Base-by-base conservation (phyloP, 2,888 invertebrate genomes). In the Sturmia bella region DNA sequence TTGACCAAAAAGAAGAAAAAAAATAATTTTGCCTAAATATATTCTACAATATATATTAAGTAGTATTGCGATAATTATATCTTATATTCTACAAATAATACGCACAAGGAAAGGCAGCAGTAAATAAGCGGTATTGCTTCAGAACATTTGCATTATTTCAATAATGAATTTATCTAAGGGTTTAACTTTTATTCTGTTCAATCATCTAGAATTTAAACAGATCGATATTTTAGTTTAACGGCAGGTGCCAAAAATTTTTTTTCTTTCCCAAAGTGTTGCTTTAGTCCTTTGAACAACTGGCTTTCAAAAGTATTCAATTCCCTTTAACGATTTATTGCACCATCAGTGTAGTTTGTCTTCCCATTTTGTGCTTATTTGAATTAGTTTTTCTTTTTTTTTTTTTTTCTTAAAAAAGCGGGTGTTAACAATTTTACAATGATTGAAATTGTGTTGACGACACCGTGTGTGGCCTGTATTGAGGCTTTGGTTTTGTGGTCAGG, bases 401-500 rank as follows among this genome's bases (percentile, higher is more conserved):
- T 32, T 57, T 50, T 50, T 1, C n/a, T 15, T 24, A 27, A 52
- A 68, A 59, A 56, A 70, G 15, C 43, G 64, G 70, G 48, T 78
- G 63, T 78, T 78, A 70, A 50, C 63, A 78, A 78, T 78, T 78
- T 70, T 9, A 72, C 79, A 79, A 79, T 83, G 79, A 76, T 68
- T 79, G 68, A 69, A 73, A 59, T 83, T 80, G 78, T 84, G 85
- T 84, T 85, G 86, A 85, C 86, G 85, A 84, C 80, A 80, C 70
- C 32, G 32, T 84, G 73, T 85, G 85, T 83, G 84, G 84, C 77
- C 84, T 84, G 84, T 85, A 87, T 86, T 87, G 87, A 86, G 86
- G 88, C 87, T 87, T 89, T 87, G 88, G 88, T 87, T 88, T 86
- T 88, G 88, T 86, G 88, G 88, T 89, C 85, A 76, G 74, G 86